phyloP scores from a whole-genome alignment of 2,888 invertebrate species.

The Amblyjoppa fuscipennis region DNA sequence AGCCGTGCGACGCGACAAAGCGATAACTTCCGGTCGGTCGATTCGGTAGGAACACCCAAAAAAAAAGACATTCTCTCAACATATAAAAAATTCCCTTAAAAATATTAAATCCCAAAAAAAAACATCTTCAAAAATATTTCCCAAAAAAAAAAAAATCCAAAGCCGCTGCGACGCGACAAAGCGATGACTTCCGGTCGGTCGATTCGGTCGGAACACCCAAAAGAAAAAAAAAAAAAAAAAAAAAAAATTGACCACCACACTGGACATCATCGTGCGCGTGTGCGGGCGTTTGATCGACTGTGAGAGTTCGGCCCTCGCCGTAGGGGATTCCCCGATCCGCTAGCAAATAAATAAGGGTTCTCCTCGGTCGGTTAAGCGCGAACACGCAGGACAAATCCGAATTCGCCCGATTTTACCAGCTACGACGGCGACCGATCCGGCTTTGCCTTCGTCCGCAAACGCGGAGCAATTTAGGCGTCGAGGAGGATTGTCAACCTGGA shows the following conservation, averaged over 20 bases:
- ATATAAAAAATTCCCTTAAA: too few species aligned
- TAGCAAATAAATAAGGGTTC: conserved; percentile 62
- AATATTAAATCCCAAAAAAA: too few species aligned
- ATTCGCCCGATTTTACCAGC: conserved; percentile 6
- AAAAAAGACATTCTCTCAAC: too few species aligned
- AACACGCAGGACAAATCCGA: conserved; percentile 45
- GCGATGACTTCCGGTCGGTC: conserved; percentile 83
- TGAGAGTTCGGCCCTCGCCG: conserved; percentile 41
- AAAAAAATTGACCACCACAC: conserved; percentile 65
- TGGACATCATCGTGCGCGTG: conserved; percentile 36
- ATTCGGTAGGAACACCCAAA: too few species aligned
- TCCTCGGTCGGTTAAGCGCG: conserved; percentile 56
- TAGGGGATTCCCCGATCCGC: conserved; percentile 1
- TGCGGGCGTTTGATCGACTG: conserved; percentile 43
- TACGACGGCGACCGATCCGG: neutral
- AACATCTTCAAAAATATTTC: neutral
- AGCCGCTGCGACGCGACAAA: conserved; percentile 76
- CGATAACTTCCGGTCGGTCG: too few species aligned
- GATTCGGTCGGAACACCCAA: conserved; percentile 74
- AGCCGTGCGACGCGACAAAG: too few species aligned
- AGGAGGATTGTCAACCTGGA: conserved; percentile 79
- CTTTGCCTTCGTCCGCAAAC: neutral
- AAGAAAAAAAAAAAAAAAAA: too few species aligned
- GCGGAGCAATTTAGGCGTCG: conserved; percentile 60
- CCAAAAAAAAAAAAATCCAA: conserved; percentile 38